Percentiles rank a stretch among this genome's conserved stretches.
These are phyloP conservation scores for Spodoptera frugiperda DNA, from an alignment of 1,140 invertebrate species.

Conservation along the genomic window DNA sequence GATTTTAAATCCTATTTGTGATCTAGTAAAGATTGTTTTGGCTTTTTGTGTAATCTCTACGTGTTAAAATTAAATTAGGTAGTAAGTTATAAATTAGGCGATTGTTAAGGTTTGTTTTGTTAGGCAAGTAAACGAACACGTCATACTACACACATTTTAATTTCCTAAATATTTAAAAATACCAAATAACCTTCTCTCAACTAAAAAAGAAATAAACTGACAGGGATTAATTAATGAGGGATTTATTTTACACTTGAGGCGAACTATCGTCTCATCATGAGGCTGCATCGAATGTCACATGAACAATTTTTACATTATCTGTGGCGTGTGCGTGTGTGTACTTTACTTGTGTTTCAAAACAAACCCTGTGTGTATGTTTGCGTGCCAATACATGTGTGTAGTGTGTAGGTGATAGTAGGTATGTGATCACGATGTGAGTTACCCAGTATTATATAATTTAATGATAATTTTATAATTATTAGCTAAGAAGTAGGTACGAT, in stretches of 20 bases:
- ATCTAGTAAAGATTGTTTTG: slow-evolving; percentile 25
- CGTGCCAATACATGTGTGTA: slow-evolving; percentile 34
- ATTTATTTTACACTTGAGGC: no score
- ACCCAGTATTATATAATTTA: slow-evolving; percentile 42
- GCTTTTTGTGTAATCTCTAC: slow-evolving; percentile 32
- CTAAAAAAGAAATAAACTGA: no score
- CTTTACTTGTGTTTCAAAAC: slow-evolving; percentile 13
- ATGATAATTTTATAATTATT: slow-evolving; percentile 33
- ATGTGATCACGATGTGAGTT: slow-evolving; percentile 38
- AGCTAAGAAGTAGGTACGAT: not conserved
- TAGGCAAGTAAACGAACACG: slow-evolving; percentile 12
- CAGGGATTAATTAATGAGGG: no score
- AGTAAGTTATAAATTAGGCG: slow-evolving; percentile 9
- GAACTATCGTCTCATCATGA: not conserved
- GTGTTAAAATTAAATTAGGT: slow-evolving; percentile 27
- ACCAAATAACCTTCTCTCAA: no score
- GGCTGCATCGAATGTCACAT: not conserved
- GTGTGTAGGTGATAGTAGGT: not conserved
- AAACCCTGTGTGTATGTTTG: not conserved
- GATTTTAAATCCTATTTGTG: slow-evolving; percentile 42
- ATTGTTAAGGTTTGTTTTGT: slow-evolving; percentile 1
- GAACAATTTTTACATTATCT: not conserved
- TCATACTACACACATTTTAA: not conserved
- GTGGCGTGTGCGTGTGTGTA: not conserved
- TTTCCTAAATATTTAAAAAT: no score